Conservation (phyloP, 2,113 vertebrate species). For the Microcebus jonahi region DNA sequence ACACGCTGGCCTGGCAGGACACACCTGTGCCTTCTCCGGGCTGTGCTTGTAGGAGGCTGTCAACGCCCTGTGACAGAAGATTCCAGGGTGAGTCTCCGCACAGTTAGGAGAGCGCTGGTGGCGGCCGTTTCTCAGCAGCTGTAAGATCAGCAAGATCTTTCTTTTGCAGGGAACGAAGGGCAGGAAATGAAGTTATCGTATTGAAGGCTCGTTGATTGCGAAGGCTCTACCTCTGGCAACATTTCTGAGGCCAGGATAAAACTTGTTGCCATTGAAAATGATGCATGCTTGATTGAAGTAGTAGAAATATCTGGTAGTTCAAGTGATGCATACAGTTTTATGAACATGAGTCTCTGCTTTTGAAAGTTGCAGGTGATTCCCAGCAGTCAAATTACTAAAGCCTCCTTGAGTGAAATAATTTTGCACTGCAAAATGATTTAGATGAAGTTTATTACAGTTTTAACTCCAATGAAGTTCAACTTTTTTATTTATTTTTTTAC, state of each 20-base stretch:
- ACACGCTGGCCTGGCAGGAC: rapidly evolving
- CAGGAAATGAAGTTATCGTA: rapidly evolving
- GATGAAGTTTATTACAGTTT: neutral
- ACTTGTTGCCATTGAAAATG: slow-evolving; percentile 78
- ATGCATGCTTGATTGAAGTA: slow-evolving; percentile 89
- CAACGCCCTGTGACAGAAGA: no score
- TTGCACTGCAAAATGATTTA: slow-evolving; percentile 78
- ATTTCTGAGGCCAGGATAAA: neutral
- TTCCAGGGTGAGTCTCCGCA: neutral
- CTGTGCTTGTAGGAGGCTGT: neutral
- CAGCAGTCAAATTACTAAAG: slow-evolving; percentile 86
- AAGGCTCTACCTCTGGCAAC: neutral
- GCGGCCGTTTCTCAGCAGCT: neutral
- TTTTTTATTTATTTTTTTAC: no score
- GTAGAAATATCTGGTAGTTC: slow-evolving; percentile 88
- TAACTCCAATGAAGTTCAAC: neutral
- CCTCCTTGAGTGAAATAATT: slow-evolving; percentile 87
- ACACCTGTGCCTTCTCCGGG: neutral
- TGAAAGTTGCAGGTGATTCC: slow-evolving; percentile 87
- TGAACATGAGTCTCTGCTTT: slow-evolving; percentile 86
- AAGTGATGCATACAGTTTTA: slow-evolving; percentile 93
- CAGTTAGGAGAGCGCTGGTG: rapidly evolving
- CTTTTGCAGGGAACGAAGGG: neutral
- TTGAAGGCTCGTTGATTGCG: neutral
- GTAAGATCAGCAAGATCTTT: neutral